Evolutionary conservation across 2,113 vertebrate species (phyloP), one percentile per base, ranked within the genome.

Genomic region (Oryzias javanicus): DNA sequence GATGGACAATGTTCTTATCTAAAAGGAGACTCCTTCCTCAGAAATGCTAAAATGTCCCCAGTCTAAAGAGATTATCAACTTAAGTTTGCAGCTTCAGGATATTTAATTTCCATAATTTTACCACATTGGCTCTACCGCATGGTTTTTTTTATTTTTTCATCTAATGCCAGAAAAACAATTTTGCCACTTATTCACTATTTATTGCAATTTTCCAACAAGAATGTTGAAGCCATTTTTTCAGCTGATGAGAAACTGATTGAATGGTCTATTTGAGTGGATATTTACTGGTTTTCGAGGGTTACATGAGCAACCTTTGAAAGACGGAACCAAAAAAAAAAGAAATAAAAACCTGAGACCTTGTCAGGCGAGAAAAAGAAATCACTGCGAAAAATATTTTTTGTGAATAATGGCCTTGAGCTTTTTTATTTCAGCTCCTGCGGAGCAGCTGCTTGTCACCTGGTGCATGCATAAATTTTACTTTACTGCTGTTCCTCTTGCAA

Each of bases 41-140:
- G 64, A 75, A 86, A 85, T 85, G 82, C 80, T 78, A 57, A 66
- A 74, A 88, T 83, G 79, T 88, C 78, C 78, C 80, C 65, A 76
- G 80, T 86, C 87, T 78, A 83, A 82, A 86, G 73, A 88, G 82
- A 91, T 91, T 89, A 90, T 89, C 77, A 89, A 78, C 84, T 85
- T 82, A 86, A 90, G 80, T 90, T 88, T 84, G 79, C 83, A 81
- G 86, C 82, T 85, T 86, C 80, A 80, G 82, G 79, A 78, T 90
- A 84, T 88, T 71, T 88, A 60, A 89, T 92, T 89, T 89, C 78
- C 88, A 88, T 91, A 90, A 92, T 90, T 88, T 89, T 90, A 87
- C 78, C 70, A 77, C 44, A 62, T 77, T 82, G 81, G 86, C 81
- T 67, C 64, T 20, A 42, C 64, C 60, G 67, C 65, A 59, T 61